Evolutionary conservation across 2,888 invertebrate species (phyloP).

Genomic region (Catocala nupta): DNA sequence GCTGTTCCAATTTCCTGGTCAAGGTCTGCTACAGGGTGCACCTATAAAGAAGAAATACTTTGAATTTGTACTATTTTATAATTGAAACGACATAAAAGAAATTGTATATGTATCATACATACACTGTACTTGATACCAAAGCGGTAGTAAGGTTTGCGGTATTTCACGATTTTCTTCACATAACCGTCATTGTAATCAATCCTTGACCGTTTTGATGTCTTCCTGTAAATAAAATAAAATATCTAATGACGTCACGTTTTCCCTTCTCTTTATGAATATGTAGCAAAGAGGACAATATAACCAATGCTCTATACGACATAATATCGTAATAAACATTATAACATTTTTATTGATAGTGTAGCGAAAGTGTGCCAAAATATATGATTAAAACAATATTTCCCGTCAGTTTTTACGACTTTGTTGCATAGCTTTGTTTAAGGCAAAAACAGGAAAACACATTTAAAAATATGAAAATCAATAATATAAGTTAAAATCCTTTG

Average conservation of each 20-base stretch:
- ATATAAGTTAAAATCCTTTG: too few relatives aligned
- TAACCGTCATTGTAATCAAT: conserved; percentile 67
- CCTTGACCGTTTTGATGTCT: conserved; percentile 55
- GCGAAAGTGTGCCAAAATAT: too few relatives aligned
- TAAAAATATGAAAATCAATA: too few relatives aligned
- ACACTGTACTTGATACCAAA: conserved; percentile 55
- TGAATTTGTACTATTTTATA: too few relatives aligned
- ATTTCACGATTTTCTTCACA: conserved; percentile 53
- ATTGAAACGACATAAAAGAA: too few relatives aligned
- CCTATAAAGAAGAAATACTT: conserved; percentile 40
- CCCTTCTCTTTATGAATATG: neutral
- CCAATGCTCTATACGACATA: too few relatives aligned
- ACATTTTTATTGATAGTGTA: too few relatives aligned
- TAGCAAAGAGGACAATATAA: neutral
- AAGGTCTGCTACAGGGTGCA: conserved; percentile 57
- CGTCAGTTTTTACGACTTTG: too few relatives aligned
- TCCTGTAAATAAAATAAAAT: conserved; percentile 50
- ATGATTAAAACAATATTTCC: too few relatives aligned
- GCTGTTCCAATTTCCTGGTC: conserved; percentile 24
- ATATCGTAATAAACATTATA: too few relatives aligned
- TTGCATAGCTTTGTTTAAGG: too few relatives aligned
- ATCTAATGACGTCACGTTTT: neutral
- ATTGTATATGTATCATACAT: neutral
- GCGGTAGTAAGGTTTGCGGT: conserved; percentile 8
- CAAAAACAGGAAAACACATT: too few relatives aligned